Conservation (phyloP, 2,888 invertebrate genomes). For the Lasioglossum pauxillum region DNA sequence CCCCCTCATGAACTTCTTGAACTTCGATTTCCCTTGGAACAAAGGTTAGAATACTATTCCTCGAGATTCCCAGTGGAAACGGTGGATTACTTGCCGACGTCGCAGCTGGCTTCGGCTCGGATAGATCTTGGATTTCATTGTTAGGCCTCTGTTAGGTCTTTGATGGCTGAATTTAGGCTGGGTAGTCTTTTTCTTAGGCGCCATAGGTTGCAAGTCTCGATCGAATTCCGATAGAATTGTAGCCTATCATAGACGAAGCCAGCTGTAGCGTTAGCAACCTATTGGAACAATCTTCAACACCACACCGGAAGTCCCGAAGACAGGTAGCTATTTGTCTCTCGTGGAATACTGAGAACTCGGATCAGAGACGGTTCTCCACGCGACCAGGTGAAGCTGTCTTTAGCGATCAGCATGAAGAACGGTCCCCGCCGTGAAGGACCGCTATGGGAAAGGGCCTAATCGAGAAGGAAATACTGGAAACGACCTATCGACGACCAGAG, state of each 20-base stretch:
- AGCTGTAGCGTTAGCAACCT: background rate
- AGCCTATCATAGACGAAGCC: background rate
- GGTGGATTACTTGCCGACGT: background rate
- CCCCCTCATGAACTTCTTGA: conserved; percentile 13
- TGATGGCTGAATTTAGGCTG: background rate
- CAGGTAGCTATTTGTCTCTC: background rate
- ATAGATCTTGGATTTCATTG: no score
- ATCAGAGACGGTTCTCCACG: background rate
- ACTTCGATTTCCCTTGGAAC: conserved; percentile 12
- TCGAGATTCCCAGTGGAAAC: background rate
- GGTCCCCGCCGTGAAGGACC: conserved; percentile 39
- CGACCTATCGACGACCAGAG: conserved; percentile 5
- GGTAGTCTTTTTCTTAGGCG: background rate
- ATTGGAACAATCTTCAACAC: background rate
- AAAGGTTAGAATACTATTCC: background rate
- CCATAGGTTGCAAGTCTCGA: background rate
- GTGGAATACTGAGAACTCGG: background rate
- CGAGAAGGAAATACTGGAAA: conserved; percentile 53
- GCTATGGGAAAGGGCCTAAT: conserved; percentile 19
- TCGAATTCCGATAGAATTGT: background rate
- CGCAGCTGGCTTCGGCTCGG: background rate
- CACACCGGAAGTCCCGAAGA: background rate
- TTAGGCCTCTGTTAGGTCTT: background rate
- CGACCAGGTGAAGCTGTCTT: background rate
- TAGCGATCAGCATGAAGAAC: background rate